Conservation (phyloP, 2,113 vertebrate species). For the Anguilla japonica region DNA sequence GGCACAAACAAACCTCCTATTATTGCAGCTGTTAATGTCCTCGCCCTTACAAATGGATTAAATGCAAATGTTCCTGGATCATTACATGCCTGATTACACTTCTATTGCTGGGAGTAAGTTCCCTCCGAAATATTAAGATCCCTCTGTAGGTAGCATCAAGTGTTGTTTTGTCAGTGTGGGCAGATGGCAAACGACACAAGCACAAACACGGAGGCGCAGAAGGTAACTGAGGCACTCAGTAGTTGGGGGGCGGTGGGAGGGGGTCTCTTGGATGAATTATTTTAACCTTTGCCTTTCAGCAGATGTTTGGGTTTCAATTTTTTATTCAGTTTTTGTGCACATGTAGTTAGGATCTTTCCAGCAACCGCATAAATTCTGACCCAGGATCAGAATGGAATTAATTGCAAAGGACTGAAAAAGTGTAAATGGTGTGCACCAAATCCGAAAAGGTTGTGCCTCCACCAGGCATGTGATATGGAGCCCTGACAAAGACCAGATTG, state of each 20-base stretch:
- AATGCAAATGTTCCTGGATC: slow-evolving; percentile 19
- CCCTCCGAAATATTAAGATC: slow-evolving; percentile 8
- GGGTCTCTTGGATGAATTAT: background rate
- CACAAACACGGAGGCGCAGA: background rate
- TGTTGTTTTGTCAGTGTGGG: background rate
- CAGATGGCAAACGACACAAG: background rate
- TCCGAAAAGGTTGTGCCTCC: too few species aligned
- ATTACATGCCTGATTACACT: slow-evolving; percentile 29
- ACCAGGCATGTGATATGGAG: too few species aligned
- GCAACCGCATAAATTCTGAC: background rate
- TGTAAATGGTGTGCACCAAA: too few species aligned
- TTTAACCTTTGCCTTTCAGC: background rate
- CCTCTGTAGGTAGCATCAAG: background rate
- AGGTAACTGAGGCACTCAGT: background rate
- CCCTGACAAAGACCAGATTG: background rate
- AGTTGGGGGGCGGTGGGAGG: background rate
- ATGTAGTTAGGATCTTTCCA: background rate
- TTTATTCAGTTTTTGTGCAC: background rate
- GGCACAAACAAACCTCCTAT: slow-evolving; percentile 7
- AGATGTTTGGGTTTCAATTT: background rate
- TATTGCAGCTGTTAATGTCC: slow-evolving; percentile 5
- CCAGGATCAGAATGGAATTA: background rate
- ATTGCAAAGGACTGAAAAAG: too few species aligned
- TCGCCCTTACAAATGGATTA: slow-evolving; percentile 19
- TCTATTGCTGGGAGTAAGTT: slow-evolving; percentile 17